A percentile compares a stretch with the other conserved stretches of the same genome.
Conservation (phyloP, 2,797 vertebrate species). For the Acanthis flammea region DNA sequence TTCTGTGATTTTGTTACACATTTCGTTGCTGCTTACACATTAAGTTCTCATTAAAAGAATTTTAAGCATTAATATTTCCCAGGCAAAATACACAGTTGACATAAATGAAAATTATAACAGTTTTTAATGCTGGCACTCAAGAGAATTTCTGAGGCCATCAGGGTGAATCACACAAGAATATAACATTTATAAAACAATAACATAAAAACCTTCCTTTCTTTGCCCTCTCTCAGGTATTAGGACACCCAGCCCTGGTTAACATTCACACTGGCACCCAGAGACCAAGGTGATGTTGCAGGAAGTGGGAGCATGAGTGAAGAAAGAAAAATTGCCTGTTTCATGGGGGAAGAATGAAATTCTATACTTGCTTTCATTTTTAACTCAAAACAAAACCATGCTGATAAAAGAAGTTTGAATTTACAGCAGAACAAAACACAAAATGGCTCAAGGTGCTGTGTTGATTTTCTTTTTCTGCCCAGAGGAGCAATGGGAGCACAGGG, state of each 20-base stretch:
- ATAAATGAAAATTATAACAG: not conserved
- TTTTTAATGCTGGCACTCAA: not conserved
- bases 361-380: not conserved
- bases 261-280: not conserved
- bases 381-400: not conserved
- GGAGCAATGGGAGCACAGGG: not conserved
- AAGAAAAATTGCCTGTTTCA: not conserved
- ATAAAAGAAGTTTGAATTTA: not conserved
- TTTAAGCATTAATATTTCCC: not conserved
- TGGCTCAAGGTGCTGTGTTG: not conserved
- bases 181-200: not conserved
- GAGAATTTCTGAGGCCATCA: not conserved
- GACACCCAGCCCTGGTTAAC: not conserved
- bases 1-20: not conserved
- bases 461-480: not conserved
- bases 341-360: not conserved
- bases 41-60: not conserved
- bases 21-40: not conserved
- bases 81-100: not conserved
- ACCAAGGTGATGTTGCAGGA: not conserved
- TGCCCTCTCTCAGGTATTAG: not conserved
- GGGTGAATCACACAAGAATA: not conserved
- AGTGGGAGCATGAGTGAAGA: not conserved
- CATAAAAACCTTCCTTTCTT: not conserved
- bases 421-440: not conserved